Base-by-base conservation (phyloP, 2,888 invertebrate species). In the Limulus polyphemus region DNA sequence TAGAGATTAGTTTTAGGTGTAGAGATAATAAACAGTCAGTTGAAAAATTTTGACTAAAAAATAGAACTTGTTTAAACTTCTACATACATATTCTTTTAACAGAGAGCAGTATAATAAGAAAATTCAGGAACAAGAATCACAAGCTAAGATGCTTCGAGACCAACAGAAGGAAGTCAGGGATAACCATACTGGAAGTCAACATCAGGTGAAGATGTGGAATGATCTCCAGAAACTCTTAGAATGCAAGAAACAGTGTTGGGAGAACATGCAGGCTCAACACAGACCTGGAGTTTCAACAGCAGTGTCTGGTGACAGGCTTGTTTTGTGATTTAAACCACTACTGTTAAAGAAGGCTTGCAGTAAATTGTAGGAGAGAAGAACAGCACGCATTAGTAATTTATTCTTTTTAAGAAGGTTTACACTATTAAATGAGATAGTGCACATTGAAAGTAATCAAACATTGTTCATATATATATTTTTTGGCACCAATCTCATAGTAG, bases 41-140 rank as follows among this genome's bases (percentile, higher is more conserved):
- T 51, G 32, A 14, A 17, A 9, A n/a, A 62, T 11, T 62, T 64
- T 13, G 13, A 56, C 32, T 32, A 32, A 32, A 32, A n/a, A n/a
- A n/a, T n/a, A n/a, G n/a, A n/a, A 32, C 7, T 32, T 32, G 32
- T 32, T 32, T 32, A 32, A 32, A 32, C 3, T 32, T 32, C 32
- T 5, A 32, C 32, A 32, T 32, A 32, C 32, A 32, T 16, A 47
- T 54, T 16, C 58, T 49, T 16, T 58, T 49, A 10, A 5, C 49
- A 84, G 85, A 76, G 86, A 86, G 68, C 78, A 80, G 67, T 78
- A 84, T 71, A 81, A 80, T 70, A 78, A 79, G 68, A 82, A 82
- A 72, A 82, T 85, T 57, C 76, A 78, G 60, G 84, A 84, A 69
- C 66, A 69, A 60, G 68, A 69, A 57, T 56, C 58, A 17, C 58